Percentiles rank a stretch among this genome's conserved stretches.
Evolutionary conservation across 2,113 vertebrate genomes (phyloP).

Genomic region (Genyomyrus donnyi): DNA sequence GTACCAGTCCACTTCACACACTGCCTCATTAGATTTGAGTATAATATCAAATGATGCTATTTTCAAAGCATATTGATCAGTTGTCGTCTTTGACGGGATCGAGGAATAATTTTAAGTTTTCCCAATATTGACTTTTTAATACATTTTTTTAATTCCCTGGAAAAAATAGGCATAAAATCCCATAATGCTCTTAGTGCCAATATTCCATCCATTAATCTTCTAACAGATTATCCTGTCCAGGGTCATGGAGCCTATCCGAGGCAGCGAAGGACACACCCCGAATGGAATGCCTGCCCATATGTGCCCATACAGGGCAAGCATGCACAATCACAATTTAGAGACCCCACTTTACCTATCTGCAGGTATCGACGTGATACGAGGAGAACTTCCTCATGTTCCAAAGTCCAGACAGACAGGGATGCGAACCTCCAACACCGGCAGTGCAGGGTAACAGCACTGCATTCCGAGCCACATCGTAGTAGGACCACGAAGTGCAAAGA

Average conservation of each 20-base stretch:
- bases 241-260: not conserved
- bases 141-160: not conserved
- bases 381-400: not conserved
- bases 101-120: not conserved
- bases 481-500: not conserved
- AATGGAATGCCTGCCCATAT: not conserved
- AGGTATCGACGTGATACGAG: not conserved
- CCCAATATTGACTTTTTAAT: not conserved
- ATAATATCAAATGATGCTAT: not conserved
- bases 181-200: not conserved
- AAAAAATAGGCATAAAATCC: not conserved
- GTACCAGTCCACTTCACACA: not conserved
- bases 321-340: not conserved
- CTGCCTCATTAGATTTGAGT: not conserved
- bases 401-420: not conserved
- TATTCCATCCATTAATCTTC: conserved; percentile 1
- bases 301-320: not conserved
- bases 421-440: not conserved
- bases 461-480: not conserved
- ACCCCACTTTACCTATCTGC: not conserved
- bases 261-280: not conserved
- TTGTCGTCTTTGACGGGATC: not conserved
- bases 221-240: not conserved
- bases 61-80: not conserved
- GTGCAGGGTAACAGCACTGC: not conserved